These are phyloP conservation scores for Cetoscarus ocellatus DNA, from an alignment of 2,797 vertebrate species.

Conservation along the genomic window DNA sequence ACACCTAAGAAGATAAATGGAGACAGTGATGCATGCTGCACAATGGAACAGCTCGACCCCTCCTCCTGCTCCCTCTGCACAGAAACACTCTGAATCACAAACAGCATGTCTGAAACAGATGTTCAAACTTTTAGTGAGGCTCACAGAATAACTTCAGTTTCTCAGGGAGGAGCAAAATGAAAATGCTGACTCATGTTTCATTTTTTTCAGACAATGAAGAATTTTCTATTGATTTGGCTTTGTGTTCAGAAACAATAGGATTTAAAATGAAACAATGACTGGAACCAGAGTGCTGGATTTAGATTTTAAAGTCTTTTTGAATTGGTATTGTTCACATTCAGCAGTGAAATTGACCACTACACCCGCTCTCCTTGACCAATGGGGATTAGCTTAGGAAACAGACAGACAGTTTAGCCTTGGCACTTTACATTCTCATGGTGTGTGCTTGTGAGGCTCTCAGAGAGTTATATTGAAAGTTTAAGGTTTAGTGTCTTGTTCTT, in stretches of 20 bases:
- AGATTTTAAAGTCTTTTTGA: background rate
- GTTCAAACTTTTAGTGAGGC: background rate
- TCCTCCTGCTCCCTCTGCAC: background rate
- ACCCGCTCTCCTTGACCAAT: background rate
- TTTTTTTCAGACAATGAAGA: conserved; percentile 32
- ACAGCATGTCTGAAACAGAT: conserved; percentile 6
- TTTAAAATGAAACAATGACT: conserved; percentile 41
- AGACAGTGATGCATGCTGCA: conserved; percentile 35
- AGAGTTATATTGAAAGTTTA: too few species aligned
- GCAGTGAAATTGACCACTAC: background rate
- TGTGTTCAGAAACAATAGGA: conserved; percentile 46
- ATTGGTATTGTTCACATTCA: background rate
- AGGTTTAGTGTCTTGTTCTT: too few species aligned
- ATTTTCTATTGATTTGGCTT: conserved; percentile 55
- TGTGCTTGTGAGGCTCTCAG: too few species aligned
- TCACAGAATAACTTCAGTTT: background rate
- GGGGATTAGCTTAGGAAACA: background rate
- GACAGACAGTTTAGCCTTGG: background rate
- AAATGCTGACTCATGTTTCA: conserved; percentile 24
- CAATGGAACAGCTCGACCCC: conserved; percentile 13
- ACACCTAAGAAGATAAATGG: conserved; percentile 34
- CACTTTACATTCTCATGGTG: background rate
- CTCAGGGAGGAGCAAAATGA: background rate
- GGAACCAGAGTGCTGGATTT: conserved; percentile 46
- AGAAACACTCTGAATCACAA: conserved; percentile 24